Percentiles rank a stretch among this genome's conserved stretches.
Evolutionary conservation across 2,113 vertebrate species (phyloP).

Genomic region (Oryzias celebensis): DNA sequence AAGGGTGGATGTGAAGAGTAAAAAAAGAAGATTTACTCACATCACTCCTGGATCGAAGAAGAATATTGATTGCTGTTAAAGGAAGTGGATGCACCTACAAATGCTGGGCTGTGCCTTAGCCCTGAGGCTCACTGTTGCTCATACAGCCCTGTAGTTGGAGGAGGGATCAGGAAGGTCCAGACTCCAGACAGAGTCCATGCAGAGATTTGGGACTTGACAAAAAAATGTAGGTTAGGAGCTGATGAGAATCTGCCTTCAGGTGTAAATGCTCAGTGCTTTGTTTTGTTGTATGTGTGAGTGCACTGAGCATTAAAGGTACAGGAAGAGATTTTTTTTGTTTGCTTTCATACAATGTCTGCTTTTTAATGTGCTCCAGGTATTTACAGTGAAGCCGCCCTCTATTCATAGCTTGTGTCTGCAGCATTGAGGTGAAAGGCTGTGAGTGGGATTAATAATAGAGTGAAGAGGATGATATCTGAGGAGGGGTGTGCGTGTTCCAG

Average conservation of each 20-base stretch:
- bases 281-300: conserved; percentile 2
- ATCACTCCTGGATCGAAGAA: not conserved
- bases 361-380: conserved; percentile 27
- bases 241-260: conserved; percentile 36
- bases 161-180: conserved; percentile 20
- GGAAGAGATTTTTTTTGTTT: conserved; percentile 45
- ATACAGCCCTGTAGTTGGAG: conserved; percentile 29
- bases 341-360: conserved; percentile 18
- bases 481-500: conserved; percentile 3
- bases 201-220: conserved; percentile 11
- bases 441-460: too few relatives aligned
- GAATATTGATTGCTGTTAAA: conserved; percentile 11
- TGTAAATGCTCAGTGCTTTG: conserved; percentile 17
- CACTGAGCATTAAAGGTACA: conserved; percentile 1
- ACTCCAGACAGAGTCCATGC: conserved; percentile 17
- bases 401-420: conserved; percentile 2
- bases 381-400: conserved; percentile 7
- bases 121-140: conserved; percentile 35
- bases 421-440: conserved; percentile 26
- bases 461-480: too few relatives aligned
- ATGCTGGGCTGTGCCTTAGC: conserved; percentile 13
- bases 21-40: not conserved
- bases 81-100: conserved; percentile 9
- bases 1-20: too few relatives aligned
- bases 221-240: conserved; percentile 15